These are phyloP conservation scores for Crioceris asparagi DNA, from an alignment of 2,888 invertebrate species.

Conservation along the genomic window DNA sequence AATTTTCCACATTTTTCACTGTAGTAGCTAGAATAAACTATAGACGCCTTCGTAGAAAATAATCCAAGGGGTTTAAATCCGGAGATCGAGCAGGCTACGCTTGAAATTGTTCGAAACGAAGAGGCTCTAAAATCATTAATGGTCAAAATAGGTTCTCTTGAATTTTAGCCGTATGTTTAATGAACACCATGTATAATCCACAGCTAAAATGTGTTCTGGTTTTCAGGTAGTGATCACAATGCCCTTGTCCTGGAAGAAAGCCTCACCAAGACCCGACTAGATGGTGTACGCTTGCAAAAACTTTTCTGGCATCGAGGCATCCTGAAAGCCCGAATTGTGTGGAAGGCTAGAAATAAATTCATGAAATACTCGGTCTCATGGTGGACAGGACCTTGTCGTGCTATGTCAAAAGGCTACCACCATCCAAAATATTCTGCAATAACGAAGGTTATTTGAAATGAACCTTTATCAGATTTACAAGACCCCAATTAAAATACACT, in stretches of 20 bases:
- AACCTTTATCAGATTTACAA: too few species aligned
- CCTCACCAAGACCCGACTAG: slow-evolving; percentile 20
- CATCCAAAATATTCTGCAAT: slow-evolving; percentile 42
- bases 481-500: background rate
- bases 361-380: slow-evolving; percentile 32
- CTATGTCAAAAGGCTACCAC: slow-evolving; percentile 33
- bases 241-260: slow-evolving; percentile 5
- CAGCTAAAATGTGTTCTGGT: background rate
- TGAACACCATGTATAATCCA: too few species aligned
- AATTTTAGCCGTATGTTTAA: too few species aligned
- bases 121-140: too few species aligned
- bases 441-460: slow-evolving; percentile 45
- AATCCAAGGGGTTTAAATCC: too few species aligned
- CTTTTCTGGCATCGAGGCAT: slow-evolving; percentile 32
- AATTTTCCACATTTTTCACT: too few species aligned
- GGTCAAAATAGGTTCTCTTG: too few species aligned
- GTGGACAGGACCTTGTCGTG: slow-evolving; percentile 35
- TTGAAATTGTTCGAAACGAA: too few species aligned
- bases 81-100: too few species aligned
- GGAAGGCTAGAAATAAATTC: slow-evolving; percentile 27
- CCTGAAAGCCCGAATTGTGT: slow-evolving; percentile 31
- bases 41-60: too few species aligned
- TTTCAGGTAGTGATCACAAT: slow-evolving; percentile 10
- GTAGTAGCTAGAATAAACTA: too few species aligned
- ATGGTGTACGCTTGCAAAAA: slow-evolving; percentile 31